These are phyloP conservation scores for Chrysina gloriosa DNA, from an alignment of 2,888 invertebrate species.

Conservation along the genomic window DNA sequence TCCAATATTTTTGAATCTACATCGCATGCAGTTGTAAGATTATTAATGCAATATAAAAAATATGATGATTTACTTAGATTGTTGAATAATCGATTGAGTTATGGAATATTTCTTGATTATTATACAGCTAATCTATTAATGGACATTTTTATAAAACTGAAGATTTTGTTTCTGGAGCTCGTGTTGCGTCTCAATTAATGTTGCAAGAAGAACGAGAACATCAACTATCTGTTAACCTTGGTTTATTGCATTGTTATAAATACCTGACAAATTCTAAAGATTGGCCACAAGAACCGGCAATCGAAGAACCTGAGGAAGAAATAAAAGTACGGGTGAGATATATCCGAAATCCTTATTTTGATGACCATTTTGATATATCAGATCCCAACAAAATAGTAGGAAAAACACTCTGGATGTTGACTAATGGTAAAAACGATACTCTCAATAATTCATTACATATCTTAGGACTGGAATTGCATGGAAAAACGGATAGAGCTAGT, in stretches of 20 bases:
- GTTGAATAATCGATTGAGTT: conserved; percentile 84
- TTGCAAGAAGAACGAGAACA: conserved; percentile 88
- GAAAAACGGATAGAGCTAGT: conserved; percentile 56
- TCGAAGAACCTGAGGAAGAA: conserved; percentile 65
- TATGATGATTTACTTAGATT: conserved; percentile 76
- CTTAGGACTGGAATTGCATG: conserved; percentile 63
- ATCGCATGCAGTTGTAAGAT: conserved; percentile 81
- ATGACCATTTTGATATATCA: conserved; percentile 89
- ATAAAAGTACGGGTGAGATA: conserved; percentile 77
- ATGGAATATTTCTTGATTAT: conserved; percentile 91
- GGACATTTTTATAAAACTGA: conserved; percentile 79
- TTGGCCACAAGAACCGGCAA: conserved; percentile 63
- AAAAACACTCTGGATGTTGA: conserved; percentile 79
- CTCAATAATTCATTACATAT: conserved; percentile 66
- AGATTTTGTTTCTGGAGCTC: conserved; percentile 78
- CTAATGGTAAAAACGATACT: conserved; percentile 68
- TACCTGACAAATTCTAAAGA: conserved; percentile 70
- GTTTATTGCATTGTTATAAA: conserved; percentile 80
- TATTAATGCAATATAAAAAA: conserved; percentile 68
- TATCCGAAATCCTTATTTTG: conserved; percentile 84
- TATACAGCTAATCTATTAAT: conserved; percentile 83
- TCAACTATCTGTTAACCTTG: conserved; percentile 75
- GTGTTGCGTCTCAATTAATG: conserved; percentile 83
- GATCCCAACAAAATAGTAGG: conserved; percentile 80
- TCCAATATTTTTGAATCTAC: conserved; percentile 82